Evolutionary conservation across 2,888 invertebrate species (phyloP), one percentile per base, ranked within the genome.

Genomic region (Notocelia uddmanniana): DNA sequence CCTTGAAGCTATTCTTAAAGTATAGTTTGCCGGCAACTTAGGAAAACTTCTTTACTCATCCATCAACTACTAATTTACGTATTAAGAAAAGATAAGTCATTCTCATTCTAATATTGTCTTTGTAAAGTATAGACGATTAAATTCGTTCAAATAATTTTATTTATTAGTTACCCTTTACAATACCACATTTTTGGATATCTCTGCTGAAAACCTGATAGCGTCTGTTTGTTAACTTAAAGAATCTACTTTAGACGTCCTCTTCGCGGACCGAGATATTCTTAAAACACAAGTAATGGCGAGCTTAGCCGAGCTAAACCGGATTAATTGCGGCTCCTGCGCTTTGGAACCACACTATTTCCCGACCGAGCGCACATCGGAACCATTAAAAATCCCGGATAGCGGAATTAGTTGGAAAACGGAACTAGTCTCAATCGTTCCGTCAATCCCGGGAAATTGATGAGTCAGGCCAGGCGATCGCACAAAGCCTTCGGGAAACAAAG

Each of bases 401-500:
- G 77, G 78, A 80, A 83, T 83, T 81, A 80, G 79, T 77, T 75
- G 75, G 80, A 83, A 81, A 79, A 77, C 77, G 81, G 82, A 84
- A 84, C 83, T 82, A 84, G 84, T 87, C 85, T 86, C 84, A 85
- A 89, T 88, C 85, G 84, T 82, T 83, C 79, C 85, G 86, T 87
- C 88, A 89, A 88, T 89, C 88, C 81, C 81, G 79, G 79, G 80
- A 88, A 92, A 92, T 89, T 89, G 92, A 92, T 93, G 93, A 92
- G 90, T 92, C 90, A 89, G 87, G 62, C 85, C 90, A 89, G 87
- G 62, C 85, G 82, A 85, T 86, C 80, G 84, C 83, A 91, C 87
- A 91, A 91, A 88, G 85, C 88, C 85, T 83, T 82, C 81, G 87
- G 89, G 89, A 92, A 92, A 93, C 93, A 93, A 93, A 88, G 81